Conservation (phyloP, 2,797 vertebrate genomes). For the Sebastes itinus region DNA sequence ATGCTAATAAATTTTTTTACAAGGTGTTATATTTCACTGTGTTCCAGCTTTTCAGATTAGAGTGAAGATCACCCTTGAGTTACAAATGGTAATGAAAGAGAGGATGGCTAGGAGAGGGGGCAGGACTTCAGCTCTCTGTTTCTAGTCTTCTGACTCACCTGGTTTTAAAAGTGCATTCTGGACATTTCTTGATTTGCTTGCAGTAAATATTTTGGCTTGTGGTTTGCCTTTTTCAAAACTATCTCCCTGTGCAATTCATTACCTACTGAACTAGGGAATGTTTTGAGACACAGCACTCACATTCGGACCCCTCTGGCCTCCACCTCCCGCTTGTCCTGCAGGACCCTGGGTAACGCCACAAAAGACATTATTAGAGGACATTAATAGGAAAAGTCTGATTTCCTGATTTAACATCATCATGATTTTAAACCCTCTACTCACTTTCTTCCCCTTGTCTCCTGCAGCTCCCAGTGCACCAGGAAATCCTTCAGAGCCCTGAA, state of each 20-base stretch:
- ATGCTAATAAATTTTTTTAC: not conserved
- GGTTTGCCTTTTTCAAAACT: not conserved
- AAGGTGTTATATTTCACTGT: not conserved
- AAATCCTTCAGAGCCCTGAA: conserved; percentile 93
- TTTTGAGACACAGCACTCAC: conserved; percentile 73
- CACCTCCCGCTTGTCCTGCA: conserved; percentile 88
- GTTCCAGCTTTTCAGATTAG: not conserved
- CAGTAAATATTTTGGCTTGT: not conserved
- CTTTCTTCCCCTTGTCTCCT: conserved; percentile 93
- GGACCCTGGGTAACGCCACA: conserved; percentile 85
- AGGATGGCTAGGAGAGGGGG: too few species aligned
- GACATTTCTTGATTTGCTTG: not conserved
- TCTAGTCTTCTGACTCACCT: not conserved
- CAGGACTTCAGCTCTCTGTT: not conserved
- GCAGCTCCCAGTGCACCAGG: conserved; percentile 85
- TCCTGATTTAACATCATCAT: not conserved
- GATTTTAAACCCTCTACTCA: conserved; percentile 66
- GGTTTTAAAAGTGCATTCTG: not conserved
- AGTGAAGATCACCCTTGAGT: not conserved
- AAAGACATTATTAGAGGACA: not conserved
- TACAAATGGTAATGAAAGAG: not conserved
- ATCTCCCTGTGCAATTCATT: not conserved
- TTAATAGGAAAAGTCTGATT: not conserved
- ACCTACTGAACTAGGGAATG: not conserved
- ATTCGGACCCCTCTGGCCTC: conserved; percentile 93